Base-by-base conservation (phyloP, 2,888 invertebrate genomes). In the Aphrophora alni region DNA sequence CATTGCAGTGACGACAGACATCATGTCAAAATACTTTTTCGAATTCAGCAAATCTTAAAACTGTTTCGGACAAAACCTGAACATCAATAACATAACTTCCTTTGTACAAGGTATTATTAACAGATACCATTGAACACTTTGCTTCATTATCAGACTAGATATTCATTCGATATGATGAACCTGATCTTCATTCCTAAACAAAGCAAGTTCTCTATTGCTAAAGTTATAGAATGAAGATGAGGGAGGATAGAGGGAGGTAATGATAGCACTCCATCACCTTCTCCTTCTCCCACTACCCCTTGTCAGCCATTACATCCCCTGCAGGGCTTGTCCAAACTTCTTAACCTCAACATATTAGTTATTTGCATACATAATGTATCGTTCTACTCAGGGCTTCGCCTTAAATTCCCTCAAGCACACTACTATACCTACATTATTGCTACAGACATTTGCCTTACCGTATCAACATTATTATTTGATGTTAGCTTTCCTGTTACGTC, bases 271-370 rank as follows among this genome's bases (percentile, higher is more conserved):
- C 78, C 59, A 78, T 78, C 78, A 78, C 77, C 69, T 33, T 69
- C 77, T 70, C 69, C 21, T 27, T 44, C 78, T 59, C 38, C 38
- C 38, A 7, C 25, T 12, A 59, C n/a, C 77, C 71, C 44, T 71
- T 71, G 77, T 70, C 77, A 70, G 77, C 77, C 78, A 78, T 78
- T 78, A 78, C 78, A 78, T 73, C 78, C 78, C 78, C 78, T 73
- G 71, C 73, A 78, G 73, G 78, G 78, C 78, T 78, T 78, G 78
- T 78, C 78, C 78, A 72, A 72, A 78, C 78, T 78, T 78, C 78
- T 78, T 78, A 78, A 78, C 78, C 78, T 78, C 78, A 78, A 78
- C 78, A 59, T 78, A 78, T 78, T 78, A 78, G 78, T 78, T 78
- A 78, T 78, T 78, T 78, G 78, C 78, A 78, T 78, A 73, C 78